Base-by-base conservation (phyloP, 1,140 invertebrate genomes). In the Caenorhabditis remanei region DNA sequence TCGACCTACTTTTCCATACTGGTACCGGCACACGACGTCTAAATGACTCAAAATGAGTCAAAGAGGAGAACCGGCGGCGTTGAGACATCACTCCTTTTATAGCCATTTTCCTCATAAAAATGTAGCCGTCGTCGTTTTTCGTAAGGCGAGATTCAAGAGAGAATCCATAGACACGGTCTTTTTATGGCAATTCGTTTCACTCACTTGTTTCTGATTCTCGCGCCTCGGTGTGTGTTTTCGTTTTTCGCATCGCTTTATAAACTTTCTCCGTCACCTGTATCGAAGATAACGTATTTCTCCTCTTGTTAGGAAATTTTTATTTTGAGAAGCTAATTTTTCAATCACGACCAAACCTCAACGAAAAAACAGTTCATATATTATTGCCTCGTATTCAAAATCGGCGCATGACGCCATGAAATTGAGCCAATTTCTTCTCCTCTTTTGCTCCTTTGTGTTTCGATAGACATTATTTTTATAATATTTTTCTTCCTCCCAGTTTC, bases 1-100 rank as follows among this genome's bases (percentile, higher is more conserved):
- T 11, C 24, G 40, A 32, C 41, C 8, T n/a, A 32, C 21, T 32
- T 21, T 11, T 40, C 9, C 13, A 16, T 71, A 8, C 7, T 46
- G 11, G 40, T 71, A 71, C 65, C n/a, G 65, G 3, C 61, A 19
- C 19, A n/a, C n/a, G 16, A 53, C 24, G 21, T 40, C 61, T 65
- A 40, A 71, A 46, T 71, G 65, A 71, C 65, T 71, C 65, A 71
- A 71, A 71, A 43, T 65, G 61, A 65, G 61, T 65, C 61, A 65
- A 65, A 65, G 1, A 24, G 9, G 24, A 16, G 61, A 32, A 32
- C 32, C 32, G 24, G 32, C 6, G 61, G 58, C 13, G 58, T 19
- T 32, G 32, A 32, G 32, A 32, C 32, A 32, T n/a, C 7, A 65
- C 61, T 6, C 21, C 40, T 65, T 65, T 65, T 65, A 65, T 65